These are phyloP conservation scores for Aphelenchoides avenae DNA, from an alignment of 1,140 invertebrate species.

Conservation along the genomic window DNA sequence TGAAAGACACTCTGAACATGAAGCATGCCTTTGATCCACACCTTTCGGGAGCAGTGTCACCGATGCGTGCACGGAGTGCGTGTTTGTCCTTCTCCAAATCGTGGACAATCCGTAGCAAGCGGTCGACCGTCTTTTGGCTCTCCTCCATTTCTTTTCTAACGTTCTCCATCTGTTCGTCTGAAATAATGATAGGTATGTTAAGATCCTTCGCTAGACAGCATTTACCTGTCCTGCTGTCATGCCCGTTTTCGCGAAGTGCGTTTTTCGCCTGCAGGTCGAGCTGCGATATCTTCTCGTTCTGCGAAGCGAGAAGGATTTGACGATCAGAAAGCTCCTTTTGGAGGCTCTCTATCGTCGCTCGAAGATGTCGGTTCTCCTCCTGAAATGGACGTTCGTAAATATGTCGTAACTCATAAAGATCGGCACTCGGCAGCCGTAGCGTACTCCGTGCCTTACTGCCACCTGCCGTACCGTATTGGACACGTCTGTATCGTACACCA, in stretches of 20 bases:
- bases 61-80: not conserved
- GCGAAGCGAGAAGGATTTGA: conserved; percentile 42
- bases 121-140: conserved; percentile 28
- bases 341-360: no score
- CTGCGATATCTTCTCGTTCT: conserved; percentile 49
- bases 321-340: conserved; percentile 42
- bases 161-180: conserved; percentile 3
- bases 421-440: no score
- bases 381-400: no score
- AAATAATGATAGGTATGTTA: not conserved
- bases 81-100: conserved; percentile 29
- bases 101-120: conserved; percentile 27
- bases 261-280: conserved; percentile 29
- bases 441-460: no score
- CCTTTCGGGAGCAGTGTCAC: no score
- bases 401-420: no score
- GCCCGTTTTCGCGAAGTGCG: not conserved
- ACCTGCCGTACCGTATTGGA: no score
- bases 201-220: not conserved
- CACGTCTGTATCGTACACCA: no score
- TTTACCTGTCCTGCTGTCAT: no score
- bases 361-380: no score
- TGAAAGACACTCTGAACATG: no score
- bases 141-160: conserved; percentile 27
- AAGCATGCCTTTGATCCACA: no score